Percentiles rank a stretch among this genome's conserved stretches.
phyloP scores from a whole-genome alignment of 2,888 invertebrate genomes.

The Teleiodes luculella region DNA sequence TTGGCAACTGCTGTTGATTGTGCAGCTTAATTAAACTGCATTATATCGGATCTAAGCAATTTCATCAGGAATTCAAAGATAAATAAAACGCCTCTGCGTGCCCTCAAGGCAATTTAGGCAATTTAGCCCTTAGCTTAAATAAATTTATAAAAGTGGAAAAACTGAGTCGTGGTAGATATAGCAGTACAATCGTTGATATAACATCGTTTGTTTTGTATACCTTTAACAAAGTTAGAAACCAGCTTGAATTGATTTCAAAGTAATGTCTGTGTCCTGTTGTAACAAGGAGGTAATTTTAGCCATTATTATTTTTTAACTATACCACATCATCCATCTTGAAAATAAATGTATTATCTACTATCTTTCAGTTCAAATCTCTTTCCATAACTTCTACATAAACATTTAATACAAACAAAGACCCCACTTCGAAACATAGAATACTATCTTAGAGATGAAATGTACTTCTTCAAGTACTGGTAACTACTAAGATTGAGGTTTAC shows the following conservation, averaged over 20 bases:
- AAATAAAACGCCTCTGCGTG: constrained; percentile 14
- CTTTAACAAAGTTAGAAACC: too few relatives aligned
- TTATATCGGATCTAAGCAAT: constrained; percentile 58
- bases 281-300: too few relatives aligned
- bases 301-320: too few relatives aligned
- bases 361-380: not conserved
- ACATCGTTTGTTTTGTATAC: too few relatives aligned
- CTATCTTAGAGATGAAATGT: not conserved
- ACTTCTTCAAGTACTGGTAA: constrained; percentile 20
- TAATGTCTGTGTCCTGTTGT: too few relatives aligned
- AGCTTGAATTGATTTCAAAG: too few relatives aligned
- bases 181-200: not conserved
- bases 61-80: constrained; percentile 35
- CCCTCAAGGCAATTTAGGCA: constrained; percentile 2
- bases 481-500: constrained; percentile 58
- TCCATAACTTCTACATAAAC: not conserved
- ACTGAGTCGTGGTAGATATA: too few relatives aligned
- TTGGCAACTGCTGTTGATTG: constrained; percentile 72
- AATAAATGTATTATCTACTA: not conserved
- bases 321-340: too few relatives aligned
- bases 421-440: not conserved
- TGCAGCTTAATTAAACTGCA: constrained; percentile 72
- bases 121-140: not conserved
- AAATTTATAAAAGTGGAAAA: not conserved
- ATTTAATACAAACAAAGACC: not conserved